Base-by-base conservation (phyloP, 2,888 invertebrate species). In the Plagodis pulveraria region DNA sequence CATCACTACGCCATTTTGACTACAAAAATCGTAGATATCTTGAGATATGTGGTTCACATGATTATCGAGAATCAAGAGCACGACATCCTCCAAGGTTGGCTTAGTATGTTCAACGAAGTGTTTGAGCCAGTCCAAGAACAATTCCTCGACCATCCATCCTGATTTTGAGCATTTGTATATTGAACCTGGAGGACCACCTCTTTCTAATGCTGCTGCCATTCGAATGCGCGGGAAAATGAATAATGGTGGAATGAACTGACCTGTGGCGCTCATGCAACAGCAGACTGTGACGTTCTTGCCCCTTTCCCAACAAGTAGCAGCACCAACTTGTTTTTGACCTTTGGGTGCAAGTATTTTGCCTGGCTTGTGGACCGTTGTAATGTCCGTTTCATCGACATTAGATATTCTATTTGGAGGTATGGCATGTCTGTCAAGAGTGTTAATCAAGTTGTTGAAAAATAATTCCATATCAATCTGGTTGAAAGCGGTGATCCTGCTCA, bases 271-370 rank as follows among this genome's bases (percentile, higher is more conserved):
- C n/a, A n/a, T n/a, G n/a, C 44, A 44, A 9, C 44, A 44, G 44
- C 44, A 44, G 44, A 44, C 44, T 32, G 44, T 44, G 11, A 44
- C 44, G 8, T 44, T 44, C 32, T 44, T 22, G n/a, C n/a, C n/a
- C 11, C 44, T 44, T 22, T 44, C 44, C 44, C 44, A 44, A 32
- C 44, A 22, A 32, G 44, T 44, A 44, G 44, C 44, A 44, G 44
- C 32, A 44, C 44, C 44, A 8, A 44, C 44, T 44, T 44, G 44
- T 22, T 44, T 44, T 44, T 44, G 44, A 44, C 44, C 44, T 12
- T 44, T 44, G 22, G 44, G 44, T 44, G 44, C 44, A 32, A 22
- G 5, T 44, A 22, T 12, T 22, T 22, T 22, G 44, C 8, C 8
- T 44, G 11, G 5, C 32, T 44, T 44, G 22, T 32, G 6, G 32